phyloP scores from a whole-genome alignment of 2,888 invertebrate genomes.

The Scaptomyza tumidula region DNA sequence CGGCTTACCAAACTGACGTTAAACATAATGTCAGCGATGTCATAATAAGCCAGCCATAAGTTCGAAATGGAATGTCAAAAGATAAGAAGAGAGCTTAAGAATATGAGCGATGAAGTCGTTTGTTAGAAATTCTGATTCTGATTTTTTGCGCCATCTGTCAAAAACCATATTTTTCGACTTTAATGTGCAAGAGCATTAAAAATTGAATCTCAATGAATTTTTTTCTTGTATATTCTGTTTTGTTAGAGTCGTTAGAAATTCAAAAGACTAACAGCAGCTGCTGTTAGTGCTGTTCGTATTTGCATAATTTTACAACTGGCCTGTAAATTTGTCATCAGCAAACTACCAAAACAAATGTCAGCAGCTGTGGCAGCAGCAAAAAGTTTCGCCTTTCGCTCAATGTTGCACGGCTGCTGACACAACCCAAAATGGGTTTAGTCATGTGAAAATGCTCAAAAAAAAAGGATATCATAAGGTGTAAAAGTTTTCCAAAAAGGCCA shows the following conservation, averaged over 20 bases:
- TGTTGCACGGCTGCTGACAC: conserved; percentile 22
- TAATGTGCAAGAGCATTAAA: conserved; percentile 7
- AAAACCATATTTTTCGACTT: conserved; percentile 5
- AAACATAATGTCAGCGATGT: not conserved
- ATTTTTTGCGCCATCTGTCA: conserved; percentile 1
- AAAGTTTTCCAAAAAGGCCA: conserved; percentile 3
- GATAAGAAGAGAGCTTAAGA: not conserved
- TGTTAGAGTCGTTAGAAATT: conserved; percentile 24
- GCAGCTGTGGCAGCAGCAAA: conserved; percentile 34
- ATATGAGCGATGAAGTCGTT: not conserved
- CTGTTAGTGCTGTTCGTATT: conserved; percentile 28
- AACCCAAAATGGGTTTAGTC: conserved; percentile 6
- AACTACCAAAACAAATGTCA: conserved; percentile 36
- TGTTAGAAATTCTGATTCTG: not conserved
- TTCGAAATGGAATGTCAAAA: not conserved
- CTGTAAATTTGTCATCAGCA: conserved; percentile 42
- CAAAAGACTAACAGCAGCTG: conserved; percentile 34
- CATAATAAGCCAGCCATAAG: not conserved
- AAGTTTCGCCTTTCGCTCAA: conserved; percentile 26
- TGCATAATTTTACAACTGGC: conserved; percentile 49
- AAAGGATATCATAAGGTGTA: conserved; percentile 21
- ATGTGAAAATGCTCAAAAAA: not conserved
- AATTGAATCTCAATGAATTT: conserved; percentile 1
- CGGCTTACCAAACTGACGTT: not conserved
- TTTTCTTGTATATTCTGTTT: not conserved